Evolutionary conservation across 2,888 invertebrate genomes (phyloP), one percentile per base, ranked within the genome.

Genomic region (Amiota communis): DNA sequence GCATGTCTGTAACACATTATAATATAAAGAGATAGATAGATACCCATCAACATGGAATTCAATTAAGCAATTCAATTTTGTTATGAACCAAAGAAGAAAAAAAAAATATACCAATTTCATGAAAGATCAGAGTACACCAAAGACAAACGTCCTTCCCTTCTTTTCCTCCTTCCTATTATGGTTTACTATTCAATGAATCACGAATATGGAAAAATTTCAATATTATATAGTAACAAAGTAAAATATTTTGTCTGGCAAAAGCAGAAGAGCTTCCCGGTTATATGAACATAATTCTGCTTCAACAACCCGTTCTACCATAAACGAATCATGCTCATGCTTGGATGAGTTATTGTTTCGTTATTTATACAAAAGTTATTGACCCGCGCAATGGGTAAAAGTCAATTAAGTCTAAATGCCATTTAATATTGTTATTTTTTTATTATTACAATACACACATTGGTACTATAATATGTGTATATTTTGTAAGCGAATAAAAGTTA

Each of bases 331-430:
- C 36, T 53, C 67, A n/a, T 15, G 20, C 23, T 51, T 23, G 11
- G n/a, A 63, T 49, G 51, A 68, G 20, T 68, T 70, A 70, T 70
- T 70, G 70, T 70, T 47, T 70, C 57, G 59, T 57, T 70, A 70
- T 57, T 68, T 53, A 36, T 36, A 36, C 36, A 57, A 65, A 71
- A 65, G 73, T 73, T 73, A 73, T 71, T 73, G 73, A 73, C 73
- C 70, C 67, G 70, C 17, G 65, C 13, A 23, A 59, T 57, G 57
- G 47, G 56, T 56, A 67, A 65, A 70, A 73, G 72, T 67, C 70
- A 70, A 73, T 73, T 73, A 73, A 73, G 20, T 11, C 67, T 20
- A 23, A 59, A 53, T 68, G 67, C 53, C 51, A 53, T 23, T 23
- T 8, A 65, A 65, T 8, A 49, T 48, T 12, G 1, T 6, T 36